Base-by-base conservation (phyloP, 2,888 invertebrate species). In the Helleia helle region DNA sequence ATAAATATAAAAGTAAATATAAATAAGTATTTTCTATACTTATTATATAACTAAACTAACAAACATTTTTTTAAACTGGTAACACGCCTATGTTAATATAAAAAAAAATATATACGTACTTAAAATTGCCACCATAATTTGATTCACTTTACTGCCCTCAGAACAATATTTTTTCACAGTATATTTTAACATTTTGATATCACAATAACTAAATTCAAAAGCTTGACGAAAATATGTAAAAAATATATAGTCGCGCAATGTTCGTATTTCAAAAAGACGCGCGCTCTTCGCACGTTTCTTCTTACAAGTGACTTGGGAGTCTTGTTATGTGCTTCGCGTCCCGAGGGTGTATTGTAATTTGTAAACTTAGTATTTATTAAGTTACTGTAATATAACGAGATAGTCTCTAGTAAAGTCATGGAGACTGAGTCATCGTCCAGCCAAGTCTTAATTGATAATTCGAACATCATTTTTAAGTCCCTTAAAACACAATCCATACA, bases 101-200 rank as follows among this genome's bases (percentile, higher is more conserved):
- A 6, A 27, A 4, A 17, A 29, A 13, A 15, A 30, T 6, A 45
- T 46, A 40, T 34, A 72, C 83, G 80, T 54, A 84, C 83, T 75
- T 43, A 84, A 61, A 46, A 59, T 31, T 2, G 83, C 66, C 38
- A 80, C 59, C 15, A 81, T 38, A 30, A 75, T 53, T 61, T 83
- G 83, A 46, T 84, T 70, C 13, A 80, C 55, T 53, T 74, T 80
- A 54, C 83, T 81, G 37, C 83, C 83, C 50, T 83, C 74, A 1
- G 74, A 64, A 62, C 70, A 81, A 64, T 79, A 84, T 49, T 77
- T 81, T 59, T 76, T 80, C 62, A 80, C 79, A 25, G 75, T 75
- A 43, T 77, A 65, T 50, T 81, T 80, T 39, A 83, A 66, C 83
- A 84, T 84, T 65, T 60, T 68, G 40, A 42, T 40, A 31, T 31